Evolutionary conservation across 2,797 vertebrate species (phyloP).

Genomic region (Pseudocheirus occidentalis): DNA sequence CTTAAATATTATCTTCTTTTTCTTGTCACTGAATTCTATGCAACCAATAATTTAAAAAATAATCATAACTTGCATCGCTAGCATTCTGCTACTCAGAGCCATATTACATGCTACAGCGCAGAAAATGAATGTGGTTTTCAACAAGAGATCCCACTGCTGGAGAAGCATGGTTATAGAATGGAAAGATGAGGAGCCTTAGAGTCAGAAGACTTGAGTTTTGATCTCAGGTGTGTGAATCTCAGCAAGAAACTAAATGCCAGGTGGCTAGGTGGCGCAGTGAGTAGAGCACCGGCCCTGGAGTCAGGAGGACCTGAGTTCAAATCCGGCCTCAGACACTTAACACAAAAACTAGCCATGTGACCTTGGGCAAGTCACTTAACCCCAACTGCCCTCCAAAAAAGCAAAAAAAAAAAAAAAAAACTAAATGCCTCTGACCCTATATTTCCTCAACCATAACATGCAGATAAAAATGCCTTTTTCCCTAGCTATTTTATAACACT

Average conservation of each 20-base stretch:
- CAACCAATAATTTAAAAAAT: background rate
- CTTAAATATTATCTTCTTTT: background rate
- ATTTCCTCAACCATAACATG: background rate
- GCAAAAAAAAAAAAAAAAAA: no score
- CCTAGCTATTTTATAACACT: background rate
- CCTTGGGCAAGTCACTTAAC: no score
- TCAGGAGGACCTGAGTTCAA: no score
- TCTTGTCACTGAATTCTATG: background rate
- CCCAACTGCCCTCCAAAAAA: no score
- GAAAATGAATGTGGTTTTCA: accelerated
- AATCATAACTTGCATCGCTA: background rate
- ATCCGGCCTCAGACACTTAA: no score
- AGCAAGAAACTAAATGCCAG: background rate
- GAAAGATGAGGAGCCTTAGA: accelerated
- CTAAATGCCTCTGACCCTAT: background rate
- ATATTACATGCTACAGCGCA: accelerated
- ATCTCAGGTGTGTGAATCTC: background rate
- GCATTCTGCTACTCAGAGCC: background rate
- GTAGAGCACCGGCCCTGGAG: no score
- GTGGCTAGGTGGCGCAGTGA: no score
- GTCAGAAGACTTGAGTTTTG: accelerated
- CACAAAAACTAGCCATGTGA: no score
- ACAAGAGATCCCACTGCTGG: background rate
- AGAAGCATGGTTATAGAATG: background rate
- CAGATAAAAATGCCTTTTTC: background rate